These are phyloP conservation scores for Prunella fulvescens DNA, from an alignment of 2,113 vertebrate genomes.

Conservation along the genomic window DNA sequence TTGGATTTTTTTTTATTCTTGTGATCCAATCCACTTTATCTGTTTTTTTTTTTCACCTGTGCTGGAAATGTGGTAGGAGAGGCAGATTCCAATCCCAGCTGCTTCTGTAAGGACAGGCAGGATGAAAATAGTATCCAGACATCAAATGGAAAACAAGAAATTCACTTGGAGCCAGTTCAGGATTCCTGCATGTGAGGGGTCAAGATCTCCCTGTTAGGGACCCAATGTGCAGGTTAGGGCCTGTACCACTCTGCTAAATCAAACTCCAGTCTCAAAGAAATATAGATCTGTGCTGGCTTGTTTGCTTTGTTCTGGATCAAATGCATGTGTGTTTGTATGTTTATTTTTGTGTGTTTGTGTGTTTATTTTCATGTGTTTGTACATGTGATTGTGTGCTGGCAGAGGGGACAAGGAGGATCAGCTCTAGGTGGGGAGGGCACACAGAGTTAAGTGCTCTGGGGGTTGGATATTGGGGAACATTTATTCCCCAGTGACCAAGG, in stretches of 20 bases:
- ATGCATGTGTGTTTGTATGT: not conserved
- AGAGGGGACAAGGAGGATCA: not conserved
- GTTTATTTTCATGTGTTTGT: not conserved
- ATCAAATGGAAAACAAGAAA: not conserved
- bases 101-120: not conserved
- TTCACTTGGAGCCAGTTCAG: not conserved
- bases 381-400: not conserved
- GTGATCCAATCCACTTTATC: not conserved
- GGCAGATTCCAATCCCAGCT: not conserved
- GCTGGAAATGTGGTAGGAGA: not conserved
- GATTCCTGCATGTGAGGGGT: not conserved
- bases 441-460: accelerated
- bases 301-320: not conserved
- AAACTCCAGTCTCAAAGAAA: not conserved
- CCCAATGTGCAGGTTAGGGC: not conserved
- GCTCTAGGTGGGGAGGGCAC: not conserved
- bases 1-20: not conserved
- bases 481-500: not conserved
- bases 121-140: not conserved
- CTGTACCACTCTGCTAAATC: not conserved
- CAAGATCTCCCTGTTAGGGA: not conserved
- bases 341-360: not conserved
- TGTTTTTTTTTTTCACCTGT: not conserved
- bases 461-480: accelerated
- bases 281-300: not conserved